phyloP scores from a whole-genome alignment of 2,888 invertebrate genomes.

The Bembecia ichneumoniformis region DNA sequence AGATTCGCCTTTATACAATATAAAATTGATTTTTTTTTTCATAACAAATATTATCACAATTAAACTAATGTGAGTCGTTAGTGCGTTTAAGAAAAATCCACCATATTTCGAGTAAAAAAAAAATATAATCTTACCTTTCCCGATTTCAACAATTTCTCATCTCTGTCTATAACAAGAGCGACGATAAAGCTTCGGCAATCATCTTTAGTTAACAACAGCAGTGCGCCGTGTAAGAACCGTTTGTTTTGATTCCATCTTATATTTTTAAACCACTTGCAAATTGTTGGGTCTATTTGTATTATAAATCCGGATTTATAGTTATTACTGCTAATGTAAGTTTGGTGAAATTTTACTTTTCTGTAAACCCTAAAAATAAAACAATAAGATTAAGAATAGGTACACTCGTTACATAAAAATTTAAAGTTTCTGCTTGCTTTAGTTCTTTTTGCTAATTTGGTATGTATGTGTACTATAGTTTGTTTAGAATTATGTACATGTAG shows the following conservation, averaged over 20 bases:
- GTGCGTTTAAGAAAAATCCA: too few relatives aligned
- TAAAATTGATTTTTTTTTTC: too few relatives aligned
- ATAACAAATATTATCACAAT: too few relatives aligned
- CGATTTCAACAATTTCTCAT: constrained; percentile 31
- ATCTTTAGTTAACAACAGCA: constrained; percentile 79
- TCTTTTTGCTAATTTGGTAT: too few relatives aligned
- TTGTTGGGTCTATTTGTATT: not conserved
- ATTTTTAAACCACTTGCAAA: constrained; percentile 29
- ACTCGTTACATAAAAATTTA: too few relatives aligned
- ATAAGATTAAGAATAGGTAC: too few relatives aligned
- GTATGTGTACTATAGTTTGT: too few relatives aligned
- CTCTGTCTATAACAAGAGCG: constrained; percentile 76
- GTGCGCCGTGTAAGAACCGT: constrained; percentile 78
- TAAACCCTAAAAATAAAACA: not conserved
- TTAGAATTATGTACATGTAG: too few relatives aligned
- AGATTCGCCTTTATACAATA: too few relatives aligned
- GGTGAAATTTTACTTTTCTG: not conserved
- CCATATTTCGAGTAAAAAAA: not conserved
- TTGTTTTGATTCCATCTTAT: constrained; percentile 59
- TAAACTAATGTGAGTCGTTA: too few relatives aligned
- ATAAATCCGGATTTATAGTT: not conserved
- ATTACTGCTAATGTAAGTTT: not conserved
- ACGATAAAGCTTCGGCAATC: constrained; percentile 77
- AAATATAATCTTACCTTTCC: constrained; percentile 37
- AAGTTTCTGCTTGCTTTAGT: too few relatives aligned